Conservation (phyloP, 1,140 invertebrate species). For the Heliconius hermathena region DNA sequence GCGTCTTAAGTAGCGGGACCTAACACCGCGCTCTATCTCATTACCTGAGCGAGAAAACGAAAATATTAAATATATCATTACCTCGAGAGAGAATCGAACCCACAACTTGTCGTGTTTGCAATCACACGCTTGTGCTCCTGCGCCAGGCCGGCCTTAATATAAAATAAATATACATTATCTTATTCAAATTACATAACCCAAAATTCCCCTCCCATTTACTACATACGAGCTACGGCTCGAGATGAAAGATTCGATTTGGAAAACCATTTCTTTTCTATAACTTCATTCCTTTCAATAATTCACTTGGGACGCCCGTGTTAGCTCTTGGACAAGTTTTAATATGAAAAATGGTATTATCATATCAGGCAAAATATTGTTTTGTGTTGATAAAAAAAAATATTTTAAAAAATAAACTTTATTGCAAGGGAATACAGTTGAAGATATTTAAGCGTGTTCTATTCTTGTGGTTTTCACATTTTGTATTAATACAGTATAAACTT, state of each 20-base stretch:
- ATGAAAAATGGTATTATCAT: slow-evolving; percentile 80
- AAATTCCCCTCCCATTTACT: slow-evolving; percentile 3
- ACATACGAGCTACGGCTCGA: background rate
- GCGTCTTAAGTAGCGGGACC: too few relatives aligned
- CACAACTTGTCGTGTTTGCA: too few relatives aligned
- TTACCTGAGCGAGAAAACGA: too few relatives aligned
- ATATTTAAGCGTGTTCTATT: background rate
- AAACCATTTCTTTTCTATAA: slow-evolving; percentile 40
- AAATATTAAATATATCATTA: too few relatives aligned
- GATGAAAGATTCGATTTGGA: slow-evolving; percentile 37
- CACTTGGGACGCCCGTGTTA: slow-evolving; percentile 44
- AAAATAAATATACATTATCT: background rate
- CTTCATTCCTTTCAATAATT: slow-evolving; percentile 51
- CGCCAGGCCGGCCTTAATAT: background rate
- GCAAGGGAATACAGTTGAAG: slow-evolving; percentile 25
- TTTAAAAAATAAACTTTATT: slow-evolving; percentile 45
- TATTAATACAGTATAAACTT: slow-evolving; percentile 33
- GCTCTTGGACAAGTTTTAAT: slow-evolving; percentile 69
- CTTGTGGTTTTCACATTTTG: slow-evolving; percentile 17
- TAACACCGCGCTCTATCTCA: too few relatives aligned
- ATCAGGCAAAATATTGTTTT: slow-evolving; percentile 42
- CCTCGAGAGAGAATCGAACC: too few relatives aligned
- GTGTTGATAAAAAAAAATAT: background rate
- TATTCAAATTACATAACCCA: slow-evolving; percentile 4
- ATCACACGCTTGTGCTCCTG: too few relatives aligned